Conservation (phyloP, 1,140 invertebrate genomes). For the Cotesia chilonis region DNA sequence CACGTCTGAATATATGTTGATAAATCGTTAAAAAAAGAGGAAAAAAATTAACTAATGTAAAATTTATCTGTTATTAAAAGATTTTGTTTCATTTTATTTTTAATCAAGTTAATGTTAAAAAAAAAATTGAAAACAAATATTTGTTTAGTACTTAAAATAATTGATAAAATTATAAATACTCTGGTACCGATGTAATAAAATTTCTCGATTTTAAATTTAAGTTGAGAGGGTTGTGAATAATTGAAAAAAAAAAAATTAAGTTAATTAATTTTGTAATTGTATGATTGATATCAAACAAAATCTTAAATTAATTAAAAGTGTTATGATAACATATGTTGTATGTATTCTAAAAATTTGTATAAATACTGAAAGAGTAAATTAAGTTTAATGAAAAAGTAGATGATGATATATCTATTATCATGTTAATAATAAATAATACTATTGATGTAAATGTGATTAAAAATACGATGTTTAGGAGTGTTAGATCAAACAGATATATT, state of each 20-base stretch:
- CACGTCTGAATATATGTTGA: conserved; percentile 12
- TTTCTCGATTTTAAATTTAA: too few relatives aligned
- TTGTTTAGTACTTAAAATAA: neutral
- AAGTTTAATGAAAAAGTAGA: conserved; percentile 6
- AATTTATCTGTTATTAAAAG: neutral
- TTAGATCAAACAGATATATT: conserved; percentile 20
- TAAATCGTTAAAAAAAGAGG: conserved; percentile 3
- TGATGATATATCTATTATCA: conserved; percentile 29
- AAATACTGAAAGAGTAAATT: conserved; percentile 10
- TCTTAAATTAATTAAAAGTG: conserved; percentile 8
- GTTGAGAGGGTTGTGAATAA: conserved; percentile 37
- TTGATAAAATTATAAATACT: conserved; percentile 19
- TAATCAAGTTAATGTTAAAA: neutral
- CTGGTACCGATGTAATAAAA: conserved; percentile 8
- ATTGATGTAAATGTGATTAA: conserved; percentile 16
- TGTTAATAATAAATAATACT: conserved; percentile 27
- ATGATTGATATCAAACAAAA: neutral
- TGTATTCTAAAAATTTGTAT: conserved; percentile 8
- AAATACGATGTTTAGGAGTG: conserved; percentile 33
- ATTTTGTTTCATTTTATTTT: too few relatives aligned
- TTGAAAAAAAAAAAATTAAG: conserved; percentile 18
- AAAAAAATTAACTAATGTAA: too few relatives aligned
- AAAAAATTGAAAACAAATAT: neutral
- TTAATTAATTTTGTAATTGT: conserved; percentile 25
- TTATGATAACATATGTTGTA: conserved; percentile 12